Base-by-base conservation (phyloP, 64 coral and sea anemone genomes). In the Pocillopora verrucosa region DNA sequence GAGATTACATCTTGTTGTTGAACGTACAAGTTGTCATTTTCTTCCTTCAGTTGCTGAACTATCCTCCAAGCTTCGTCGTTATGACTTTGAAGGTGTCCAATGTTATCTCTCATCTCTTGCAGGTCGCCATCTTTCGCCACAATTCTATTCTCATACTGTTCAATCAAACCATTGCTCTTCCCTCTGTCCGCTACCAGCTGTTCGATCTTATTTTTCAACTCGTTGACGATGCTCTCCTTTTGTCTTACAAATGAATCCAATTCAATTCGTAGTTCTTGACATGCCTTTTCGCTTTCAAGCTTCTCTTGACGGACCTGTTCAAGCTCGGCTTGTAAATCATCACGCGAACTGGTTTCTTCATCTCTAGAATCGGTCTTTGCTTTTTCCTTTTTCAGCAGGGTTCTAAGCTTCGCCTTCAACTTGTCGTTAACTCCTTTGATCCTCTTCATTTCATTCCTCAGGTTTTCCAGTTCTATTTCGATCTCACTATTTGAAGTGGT, bases 351-450 rank as follows among this genome's bases (percentile, higher is more conserved):
- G 12, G 34, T 67, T 35, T 75, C 90, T 59, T 92, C 90, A 30
- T 34, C 80, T 11, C 61, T 65, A 9, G 59, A 76, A 19, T 86
- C 82, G 25, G 76, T 61, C 58, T 92, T 86, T 11, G 65, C 90
- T 60, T 76, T 26, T 51, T 86, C 87, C 84, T 92, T 92, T 58
- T 85, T 85, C 13, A 92, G 45, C 10, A 92, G 19, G 26, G 84
- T 38, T 80, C 75, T 78, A 10, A 92, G 35, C 51, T 92, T 92
- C 56, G 41, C 51, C 76, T 92, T 92, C 11, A 92, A 26, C 62
- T 92, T 92, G 25, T 92, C 90, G 51, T 92, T 92, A 3, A 87
- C 38, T 17, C 34, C 74, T 70, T 92, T 86, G 12, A 86, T 79
- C 22, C 57, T 78, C 34, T 92, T 74, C 61, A 92, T 61, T 80